Conservation (phyloP, 2,888 invertebrate species). For the Coremacera marginata region DNA sequence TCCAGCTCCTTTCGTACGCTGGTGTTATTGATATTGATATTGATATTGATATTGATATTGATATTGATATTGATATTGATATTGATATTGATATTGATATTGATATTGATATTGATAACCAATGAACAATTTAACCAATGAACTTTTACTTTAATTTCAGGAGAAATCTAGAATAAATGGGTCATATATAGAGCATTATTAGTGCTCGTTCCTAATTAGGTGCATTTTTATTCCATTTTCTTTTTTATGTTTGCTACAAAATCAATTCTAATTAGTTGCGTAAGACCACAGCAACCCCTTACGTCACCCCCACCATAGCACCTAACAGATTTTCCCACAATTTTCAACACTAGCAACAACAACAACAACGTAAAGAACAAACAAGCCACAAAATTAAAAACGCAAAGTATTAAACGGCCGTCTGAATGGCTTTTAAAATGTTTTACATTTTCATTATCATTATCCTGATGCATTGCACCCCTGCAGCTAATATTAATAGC, state of each 20-base stretch:
- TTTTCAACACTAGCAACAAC: neutral
- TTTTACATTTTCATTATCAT: conserved; percentile 39
- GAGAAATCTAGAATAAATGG: neutral
- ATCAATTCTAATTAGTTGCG: conserved; percentile 1
- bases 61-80: too few species aligned
- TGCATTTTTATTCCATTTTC: neutral
- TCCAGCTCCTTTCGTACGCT: too few species aligned
- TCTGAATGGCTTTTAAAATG: conserved; percentile 36
- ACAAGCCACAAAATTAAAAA: conserved; percentile 5
- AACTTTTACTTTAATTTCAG: too few species aligned
- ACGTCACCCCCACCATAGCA: neutral
- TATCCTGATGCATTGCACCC: conserved; percentile 24
- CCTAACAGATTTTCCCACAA: conserved; percentile 20
- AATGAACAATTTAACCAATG: too few species aligned
- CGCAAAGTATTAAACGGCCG: conserved; percentile 21
- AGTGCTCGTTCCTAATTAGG: too few species aligned
- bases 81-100: too few species aligned
- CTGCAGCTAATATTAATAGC: conserved; percentile 32
- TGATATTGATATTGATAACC: too few species aligned
- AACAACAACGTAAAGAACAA: neutral
- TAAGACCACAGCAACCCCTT: neutral
- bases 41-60: too few species aligned
- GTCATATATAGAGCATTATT: neutral
- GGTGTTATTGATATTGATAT: too few species aligned
- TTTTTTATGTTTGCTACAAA: neutral